These are phyloP conservation scores for Anguilla obscura DNA, from an alignment of 2,797 vertebrate species.

Conservation along the genomic window DNA sequence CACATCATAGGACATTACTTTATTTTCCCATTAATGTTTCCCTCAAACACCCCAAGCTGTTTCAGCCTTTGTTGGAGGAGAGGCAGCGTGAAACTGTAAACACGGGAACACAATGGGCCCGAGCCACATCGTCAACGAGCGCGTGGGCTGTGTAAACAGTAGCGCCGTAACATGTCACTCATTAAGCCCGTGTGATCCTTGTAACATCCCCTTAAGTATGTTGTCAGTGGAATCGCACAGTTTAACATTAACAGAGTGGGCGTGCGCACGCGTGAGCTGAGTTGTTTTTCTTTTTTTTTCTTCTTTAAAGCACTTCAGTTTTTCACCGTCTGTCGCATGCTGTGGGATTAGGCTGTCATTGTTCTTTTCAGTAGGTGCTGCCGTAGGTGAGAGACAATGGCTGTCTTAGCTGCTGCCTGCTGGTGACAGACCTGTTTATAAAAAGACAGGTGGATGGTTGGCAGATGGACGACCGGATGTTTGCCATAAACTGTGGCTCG, in stretches of 20 bases:
- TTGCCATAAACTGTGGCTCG: neutral
- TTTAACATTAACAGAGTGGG: neutral
- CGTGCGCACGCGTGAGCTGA: neutral
- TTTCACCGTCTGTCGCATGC: neutral
- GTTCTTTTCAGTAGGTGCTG: neutral
- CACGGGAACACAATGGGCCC: neutral
- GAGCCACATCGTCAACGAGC: neutral
- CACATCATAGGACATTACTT: neutral
- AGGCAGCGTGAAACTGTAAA: neutral
- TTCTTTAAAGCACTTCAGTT: neutral
- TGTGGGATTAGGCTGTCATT: neutral
- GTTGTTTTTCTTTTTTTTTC: neutral
- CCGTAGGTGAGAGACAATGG: neutral
- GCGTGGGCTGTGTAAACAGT: neutral
- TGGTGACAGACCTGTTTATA: neutral
- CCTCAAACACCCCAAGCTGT: neutral
- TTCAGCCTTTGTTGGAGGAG: neutral
- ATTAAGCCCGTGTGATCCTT: slow-evolving; percentile 1
- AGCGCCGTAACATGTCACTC: neutral
- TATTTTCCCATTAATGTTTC: neutral
- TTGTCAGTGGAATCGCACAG: neutral
- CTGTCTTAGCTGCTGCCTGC: neutral
- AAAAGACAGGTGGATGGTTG: neutral
- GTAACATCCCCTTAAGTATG: slow-evolving; percentile 1
- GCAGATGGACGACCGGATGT: neutral